Evolutionary conservation across 2,888 invertebrate species (phyloP).

Genomic region (Caenorhabditis sp.): DNA sequence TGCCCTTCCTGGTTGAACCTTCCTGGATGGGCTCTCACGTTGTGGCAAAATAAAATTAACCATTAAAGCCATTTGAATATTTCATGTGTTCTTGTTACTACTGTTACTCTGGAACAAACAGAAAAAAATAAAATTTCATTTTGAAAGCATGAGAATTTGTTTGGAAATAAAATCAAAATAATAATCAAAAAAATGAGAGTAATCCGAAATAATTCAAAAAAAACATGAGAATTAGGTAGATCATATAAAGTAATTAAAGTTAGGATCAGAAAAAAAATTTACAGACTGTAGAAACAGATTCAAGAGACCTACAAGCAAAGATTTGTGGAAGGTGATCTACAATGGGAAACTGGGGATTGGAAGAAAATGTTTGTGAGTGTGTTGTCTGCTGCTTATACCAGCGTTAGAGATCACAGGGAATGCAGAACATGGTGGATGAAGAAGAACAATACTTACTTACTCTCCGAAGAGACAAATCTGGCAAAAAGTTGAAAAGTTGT

Average conservation of each 20-base stretch:
- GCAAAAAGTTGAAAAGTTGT: conserved; percentile 13
- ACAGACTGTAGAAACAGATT: too few relatives aligned
- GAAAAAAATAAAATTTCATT: conserved; percentile 4
- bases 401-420: conserved; percentile 63
- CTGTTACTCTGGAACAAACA: too few relatives aligned
- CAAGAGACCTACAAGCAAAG: conserved; percentile 1
- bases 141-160: too few relatives aligned
- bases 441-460: conserved; percentile 23
- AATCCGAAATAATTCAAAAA: too few relatives aligned
- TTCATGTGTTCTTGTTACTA: too few relatives aligned
- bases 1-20: conserved; percentile 59
- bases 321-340: neutral
- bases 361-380: conserved; percentile 4
- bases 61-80: too few relatives aligned
- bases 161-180: too few relatives aligned
- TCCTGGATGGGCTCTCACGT: conserved; percentile 66
- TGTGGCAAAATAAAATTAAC: conserved; percentile 65
- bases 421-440: conserved; percentile 12
- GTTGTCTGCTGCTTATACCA: conserved; percentile 42
- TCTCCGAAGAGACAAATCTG: neutral
- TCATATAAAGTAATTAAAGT: too few relatives aligned
- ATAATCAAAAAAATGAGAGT: too few relatives aligned
- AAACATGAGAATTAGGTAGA: too few relatives aligned
- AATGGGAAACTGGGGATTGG: conserved; percentile 7
- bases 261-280: too few relatives aligned